Evolutionary conservation across 1,140 invertebrate genomes (phyloP).

Genomic region (Mercenaria mercenaria): DNA sequence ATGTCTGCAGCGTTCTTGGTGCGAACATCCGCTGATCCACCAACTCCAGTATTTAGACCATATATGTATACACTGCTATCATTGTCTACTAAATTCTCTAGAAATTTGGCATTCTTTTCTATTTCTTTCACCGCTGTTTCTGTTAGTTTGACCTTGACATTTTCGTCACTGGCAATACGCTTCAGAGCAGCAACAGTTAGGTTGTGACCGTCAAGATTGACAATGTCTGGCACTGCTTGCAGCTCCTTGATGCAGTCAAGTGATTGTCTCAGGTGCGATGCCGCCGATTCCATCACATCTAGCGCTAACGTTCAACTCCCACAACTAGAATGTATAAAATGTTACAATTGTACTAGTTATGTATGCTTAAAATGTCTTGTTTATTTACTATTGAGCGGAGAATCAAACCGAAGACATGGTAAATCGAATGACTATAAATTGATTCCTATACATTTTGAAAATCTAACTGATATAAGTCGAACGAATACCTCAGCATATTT

Average conservation of each 20-base stretch:
- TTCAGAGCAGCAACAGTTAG: constrained; percentile 9
- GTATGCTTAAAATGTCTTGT: too few relatives aligned
- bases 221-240: not conserved
- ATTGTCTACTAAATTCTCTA: not conserved
- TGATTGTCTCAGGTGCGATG: not conserved
- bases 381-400: too few relatives aligned
- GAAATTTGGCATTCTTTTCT: not conserved
- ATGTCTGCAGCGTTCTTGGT: not conserved
- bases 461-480: too few relatives aligned
- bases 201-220: not conserved
- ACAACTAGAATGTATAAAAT: too few relatives aligned
- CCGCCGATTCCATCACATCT: not conserved
- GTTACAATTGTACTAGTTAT: too few relatives aligned
- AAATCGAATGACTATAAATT: too few relatives aligned
- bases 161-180: constrained; percentile 10
- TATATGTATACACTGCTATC: not conserved
- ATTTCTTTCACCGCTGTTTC: constrained; percentile 8
- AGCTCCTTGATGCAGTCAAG: not conserved
- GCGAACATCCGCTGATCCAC: constrained; percentile 13
- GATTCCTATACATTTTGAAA: too few relatives aligned
- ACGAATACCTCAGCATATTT: too few relatives aligned
- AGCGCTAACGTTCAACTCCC: not conserved
- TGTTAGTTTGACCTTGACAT: constrained; percentile 4
- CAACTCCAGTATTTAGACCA: constrained; percentile 38
- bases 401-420: too few relatives aligned